Percentiles rank a stretch among this genome's conserved stretches.
Conservation (phyloP, 1,140 invertebrate genomes). For the Bacillus rossius region DNA sequence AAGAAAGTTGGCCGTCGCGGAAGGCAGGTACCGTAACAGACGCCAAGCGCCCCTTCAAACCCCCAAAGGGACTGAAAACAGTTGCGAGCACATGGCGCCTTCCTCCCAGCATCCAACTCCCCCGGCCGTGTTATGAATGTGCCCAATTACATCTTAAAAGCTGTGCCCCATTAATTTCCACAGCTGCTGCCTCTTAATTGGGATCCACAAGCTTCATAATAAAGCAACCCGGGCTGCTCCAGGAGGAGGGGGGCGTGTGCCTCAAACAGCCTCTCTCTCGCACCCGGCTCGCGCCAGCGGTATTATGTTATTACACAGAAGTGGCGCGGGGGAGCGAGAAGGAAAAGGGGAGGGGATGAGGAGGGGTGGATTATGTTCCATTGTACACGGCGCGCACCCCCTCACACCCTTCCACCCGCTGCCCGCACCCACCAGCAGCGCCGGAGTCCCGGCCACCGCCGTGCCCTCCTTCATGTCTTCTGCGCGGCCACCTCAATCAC, state of each 20-base stretch:
- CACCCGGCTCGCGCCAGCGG: no score
- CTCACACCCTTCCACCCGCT: neutral
- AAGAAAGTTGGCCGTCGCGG: no score
- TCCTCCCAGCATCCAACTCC: no score
- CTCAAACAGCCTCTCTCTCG: neutral
- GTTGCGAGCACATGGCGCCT: no score
- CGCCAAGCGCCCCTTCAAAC: no score
- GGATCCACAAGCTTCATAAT: conserved; percentile 52
- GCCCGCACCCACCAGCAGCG: neutral
- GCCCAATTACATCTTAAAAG: conserved; percentile 61
- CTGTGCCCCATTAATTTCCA: conserved; percentile 60
- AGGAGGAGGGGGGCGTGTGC: neutral
- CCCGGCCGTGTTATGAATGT: conserved; percentile 50
- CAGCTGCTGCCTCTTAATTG: conserved; percentile 60
- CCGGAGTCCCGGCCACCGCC: neutral
- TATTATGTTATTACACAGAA: no score
- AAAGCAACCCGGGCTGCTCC: conserved; percentile 35
- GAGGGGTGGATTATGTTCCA: conserved; percentile 2
- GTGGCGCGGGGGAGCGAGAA: no score
- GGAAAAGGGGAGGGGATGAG: neutral
- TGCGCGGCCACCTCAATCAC: no score
- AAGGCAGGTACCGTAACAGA: no score
- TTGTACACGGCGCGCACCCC: conserved; percentile 2
- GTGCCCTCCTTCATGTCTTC: no score
- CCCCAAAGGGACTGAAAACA: no score